Evolutionary conservation across 1,140 invertebrate species (phyloP).

Genomic region (Calephelis nemesis): DNA sequence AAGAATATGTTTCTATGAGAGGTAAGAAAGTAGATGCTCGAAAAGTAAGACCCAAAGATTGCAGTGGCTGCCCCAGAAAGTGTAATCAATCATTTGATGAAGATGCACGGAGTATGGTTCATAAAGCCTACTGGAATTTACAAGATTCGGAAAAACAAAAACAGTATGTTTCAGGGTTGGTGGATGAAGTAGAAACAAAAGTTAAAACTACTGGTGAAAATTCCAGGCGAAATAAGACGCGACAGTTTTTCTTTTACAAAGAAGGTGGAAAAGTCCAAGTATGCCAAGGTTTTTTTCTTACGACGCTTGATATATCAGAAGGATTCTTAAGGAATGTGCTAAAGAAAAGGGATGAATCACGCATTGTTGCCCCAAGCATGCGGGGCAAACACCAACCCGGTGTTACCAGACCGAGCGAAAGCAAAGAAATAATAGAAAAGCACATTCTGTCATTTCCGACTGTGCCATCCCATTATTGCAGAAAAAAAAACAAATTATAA

Average conservation of each 20-base stretch:
- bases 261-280: conserved; percentile 3
- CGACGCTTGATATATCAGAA: conserved; percentile 5
- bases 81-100: conserved; percentile 6
- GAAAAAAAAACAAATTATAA: conserved; percentile 7
- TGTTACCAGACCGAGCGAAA: conserved; percentile 5
- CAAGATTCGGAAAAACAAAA: conserved; percentile 4
- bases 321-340: conserved; percentile 5
- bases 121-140: conserved; percentile 6
- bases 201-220: conserved; percentile 6
- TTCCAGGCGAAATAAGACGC: conserved; percentile 5
- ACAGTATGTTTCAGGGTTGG: conserved; percentile 5
- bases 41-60: conserved; percentile 19
- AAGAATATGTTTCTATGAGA: conserved; percentile 18
- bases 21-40: conserved; percentile 17
- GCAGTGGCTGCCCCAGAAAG: conserved; percentile 12
- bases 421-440: background rate
- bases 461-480: conserved; percentile 5
- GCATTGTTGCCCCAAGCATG: conserved; percentile 5
- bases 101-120: background rate
- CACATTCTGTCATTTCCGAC: conserved; percentile 3
- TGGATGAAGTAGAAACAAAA: conserved; percentile 6
- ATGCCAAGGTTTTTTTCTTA: conserved; percentile 6
- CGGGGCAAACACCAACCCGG: conserved; percentile 2
- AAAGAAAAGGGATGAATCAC: conserved; percentile 4
- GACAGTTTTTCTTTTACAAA: conserved; percentile 4